Percentiles rank a stretch among this genome's conserved stretches.
Conservation (phyloP, 2,797 vertebrate genomes). For the Smutsia gigantea region DNA sequence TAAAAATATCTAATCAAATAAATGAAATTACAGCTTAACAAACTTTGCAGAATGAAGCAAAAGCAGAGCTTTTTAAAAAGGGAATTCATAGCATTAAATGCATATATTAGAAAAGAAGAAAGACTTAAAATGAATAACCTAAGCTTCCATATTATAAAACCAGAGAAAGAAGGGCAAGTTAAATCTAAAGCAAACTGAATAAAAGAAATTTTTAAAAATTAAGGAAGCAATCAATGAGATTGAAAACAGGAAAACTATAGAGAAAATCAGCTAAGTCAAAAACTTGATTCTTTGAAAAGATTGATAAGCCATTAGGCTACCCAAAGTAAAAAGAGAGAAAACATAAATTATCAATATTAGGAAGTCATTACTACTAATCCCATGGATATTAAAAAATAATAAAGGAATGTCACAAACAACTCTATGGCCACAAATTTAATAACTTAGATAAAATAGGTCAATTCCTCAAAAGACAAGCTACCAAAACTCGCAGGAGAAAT, state of each 20-base stretch:
- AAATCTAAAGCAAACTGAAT: too few species aligned
- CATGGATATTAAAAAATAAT: not conserved
- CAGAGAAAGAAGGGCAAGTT: too few species aligned
- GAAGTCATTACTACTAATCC: not conserved
- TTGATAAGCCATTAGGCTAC: not conserved
- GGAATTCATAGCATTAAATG: not conserved
- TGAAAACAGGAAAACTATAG: conserved; percentile 7
- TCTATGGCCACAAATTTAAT: not conserved
- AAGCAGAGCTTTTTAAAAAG: not conserved
- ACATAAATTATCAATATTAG: not conserved
- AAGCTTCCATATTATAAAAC: too few species aligned
- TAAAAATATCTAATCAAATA: not conserved
- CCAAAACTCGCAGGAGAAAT: not conserved
- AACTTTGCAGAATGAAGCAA: not conserved
- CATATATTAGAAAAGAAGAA: too few species aligned
- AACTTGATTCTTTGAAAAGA: not conserved
- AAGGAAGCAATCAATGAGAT: not conserved
- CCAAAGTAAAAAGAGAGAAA: not conserved
- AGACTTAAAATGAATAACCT: too few species aligned
- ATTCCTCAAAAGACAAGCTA: not conserved
- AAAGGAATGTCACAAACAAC: not conserved
- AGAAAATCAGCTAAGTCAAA: not conserved
- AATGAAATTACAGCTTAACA: not conserved
- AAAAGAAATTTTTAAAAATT: too few species aligned
- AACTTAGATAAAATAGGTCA: not conserved